phyloP scores from a whole-genome alignment of 2,113 vertebrate species.

The Carassius auratus region DNA sequence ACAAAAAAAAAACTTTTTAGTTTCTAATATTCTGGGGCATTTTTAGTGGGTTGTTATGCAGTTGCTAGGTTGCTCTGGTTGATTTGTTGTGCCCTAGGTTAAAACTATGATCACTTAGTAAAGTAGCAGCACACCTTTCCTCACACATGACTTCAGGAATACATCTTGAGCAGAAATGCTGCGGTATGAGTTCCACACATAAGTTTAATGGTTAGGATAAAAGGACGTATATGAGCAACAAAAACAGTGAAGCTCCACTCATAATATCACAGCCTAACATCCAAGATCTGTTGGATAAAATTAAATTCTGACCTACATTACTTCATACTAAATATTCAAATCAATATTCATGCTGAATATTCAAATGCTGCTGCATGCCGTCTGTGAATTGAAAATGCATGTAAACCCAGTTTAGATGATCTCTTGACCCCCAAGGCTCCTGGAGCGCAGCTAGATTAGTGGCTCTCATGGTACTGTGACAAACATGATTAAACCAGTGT shows the following conservation, averaged over 20 bases:
- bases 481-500: slow-evolving; percentile 30
- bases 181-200: background rate
- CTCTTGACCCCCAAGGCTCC: slow-evolving; percentile 20
- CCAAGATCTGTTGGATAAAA: background rate
- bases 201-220: background rate
- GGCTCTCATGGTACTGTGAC: slow-evolving; percentile 7
- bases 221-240: background rate
- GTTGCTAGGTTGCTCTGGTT: background rate
- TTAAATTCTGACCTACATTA: background rate
- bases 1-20: background rate
- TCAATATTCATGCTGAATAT: background rate
- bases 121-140: background rate
- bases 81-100: background rate
- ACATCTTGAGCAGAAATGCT: background rate
- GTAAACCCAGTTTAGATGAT: background rate
- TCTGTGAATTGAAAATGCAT: background rate
- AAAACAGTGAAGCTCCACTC: background rate
- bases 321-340: background rate
- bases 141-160: background rate
- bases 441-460: background rate
- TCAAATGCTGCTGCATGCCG: background rate
- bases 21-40: background rate
- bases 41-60: background rate
- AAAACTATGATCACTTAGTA: background rate
- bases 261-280: background rate